Evolutionary conservation across 2,113 vertebrate species (phyloP).

Genomic region (Heteronetta atricapilla): DNA sequence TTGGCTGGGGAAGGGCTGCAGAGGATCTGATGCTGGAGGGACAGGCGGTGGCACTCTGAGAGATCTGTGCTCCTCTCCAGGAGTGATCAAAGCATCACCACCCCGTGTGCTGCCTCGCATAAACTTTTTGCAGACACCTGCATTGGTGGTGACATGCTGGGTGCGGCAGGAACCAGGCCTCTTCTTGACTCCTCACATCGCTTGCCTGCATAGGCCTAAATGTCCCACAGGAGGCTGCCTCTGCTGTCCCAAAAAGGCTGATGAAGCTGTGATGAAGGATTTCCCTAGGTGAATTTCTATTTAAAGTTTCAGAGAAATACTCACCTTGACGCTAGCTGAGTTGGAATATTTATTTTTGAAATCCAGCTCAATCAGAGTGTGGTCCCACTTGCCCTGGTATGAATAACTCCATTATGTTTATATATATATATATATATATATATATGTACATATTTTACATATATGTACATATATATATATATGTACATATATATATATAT

Average conservation of each 20-base stretch:
- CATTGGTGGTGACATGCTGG: accelerated
- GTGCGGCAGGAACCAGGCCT: background rate
- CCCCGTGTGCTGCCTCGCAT: background rate
- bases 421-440: too few species aligned
- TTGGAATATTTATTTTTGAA: background rate
- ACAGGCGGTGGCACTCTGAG: accelerated
- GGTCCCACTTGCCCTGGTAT: background rate
- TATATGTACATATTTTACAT: too few species aligned
- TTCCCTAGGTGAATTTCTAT: background rate
- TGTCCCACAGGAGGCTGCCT: background rate
- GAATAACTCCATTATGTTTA: background rate
- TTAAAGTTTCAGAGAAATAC: background rate
- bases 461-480: too few species aligned
- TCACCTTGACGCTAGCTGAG: background rate
- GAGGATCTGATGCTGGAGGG: background rate
- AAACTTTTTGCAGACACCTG: background rate
- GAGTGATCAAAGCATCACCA: background rate
- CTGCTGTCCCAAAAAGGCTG: background rate
- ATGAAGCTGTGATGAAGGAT: background rate
- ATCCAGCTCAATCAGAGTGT: background rate
- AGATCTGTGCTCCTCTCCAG: background rate
- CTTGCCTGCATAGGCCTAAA: background rate
- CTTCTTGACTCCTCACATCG: accelerated
- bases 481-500: too few species aligned
- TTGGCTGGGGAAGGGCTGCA: background rate